phyloP scores from a whole-genome alignment of 2,113 vertebrate genomes.

The Chloropsis hardwickii region DNA sequence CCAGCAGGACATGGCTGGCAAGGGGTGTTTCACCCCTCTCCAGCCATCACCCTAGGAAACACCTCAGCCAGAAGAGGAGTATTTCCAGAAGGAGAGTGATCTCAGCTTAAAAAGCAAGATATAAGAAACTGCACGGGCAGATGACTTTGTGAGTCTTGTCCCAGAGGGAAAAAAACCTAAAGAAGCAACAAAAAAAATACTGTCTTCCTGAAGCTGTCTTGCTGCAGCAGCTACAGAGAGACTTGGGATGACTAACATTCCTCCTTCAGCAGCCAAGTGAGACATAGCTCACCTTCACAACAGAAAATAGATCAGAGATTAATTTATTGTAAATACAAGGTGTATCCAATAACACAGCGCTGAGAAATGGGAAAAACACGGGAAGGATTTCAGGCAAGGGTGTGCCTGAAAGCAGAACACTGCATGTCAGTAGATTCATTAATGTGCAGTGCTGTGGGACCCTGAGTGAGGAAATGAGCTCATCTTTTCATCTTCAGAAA shows the following conservation, averaged over 20 bases:
- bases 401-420: neutral
- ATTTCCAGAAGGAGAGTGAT: neutral
- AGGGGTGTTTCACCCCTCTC: rapidly evolving
- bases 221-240: neutral
- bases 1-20: neutral
- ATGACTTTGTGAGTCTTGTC: neutral
- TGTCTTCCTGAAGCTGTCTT: neutral
- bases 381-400: neutral
- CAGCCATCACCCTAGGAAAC: neutral
- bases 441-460: neutral
- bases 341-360: neutral
- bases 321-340: neutral
- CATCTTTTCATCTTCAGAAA: neutral
- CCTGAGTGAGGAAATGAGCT: neutral
- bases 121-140: rapidly evolving
- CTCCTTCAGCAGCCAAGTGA: neutral
- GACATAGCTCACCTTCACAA: neutral
- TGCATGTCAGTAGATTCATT: neutral
- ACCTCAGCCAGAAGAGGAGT: neutral
- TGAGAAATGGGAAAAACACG: neutral
- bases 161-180: neutral
- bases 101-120: neutral
- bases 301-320: neutral
- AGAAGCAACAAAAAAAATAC: neutral
- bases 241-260: neutral